Evolutionary conservation across 2,113 vertebrate genomes (phyloP).

Genomic region (Drymodes brunneopygia): DNA sequence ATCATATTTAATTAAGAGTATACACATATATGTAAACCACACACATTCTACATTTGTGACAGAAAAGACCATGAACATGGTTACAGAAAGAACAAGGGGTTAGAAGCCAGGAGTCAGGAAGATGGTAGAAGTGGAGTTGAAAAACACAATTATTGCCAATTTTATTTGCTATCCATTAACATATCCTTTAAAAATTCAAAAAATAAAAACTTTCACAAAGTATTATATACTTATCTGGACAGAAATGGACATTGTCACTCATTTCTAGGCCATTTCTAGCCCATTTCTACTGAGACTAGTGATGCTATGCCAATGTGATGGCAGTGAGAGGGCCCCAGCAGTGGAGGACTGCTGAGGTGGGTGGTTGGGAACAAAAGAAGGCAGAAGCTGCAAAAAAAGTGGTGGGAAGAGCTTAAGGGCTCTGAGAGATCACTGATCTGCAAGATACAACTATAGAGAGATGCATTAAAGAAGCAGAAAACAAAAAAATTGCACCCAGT

Average conservation of each 20-base stretch:
- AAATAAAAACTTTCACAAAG: not conserved
- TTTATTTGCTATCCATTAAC: not conserved
- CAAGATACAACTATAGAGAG: not conserved
- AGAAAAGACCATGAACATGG: not conserved
- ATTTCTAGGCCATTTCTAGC: not conserved
- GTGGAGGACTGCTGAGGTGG: not conserved
- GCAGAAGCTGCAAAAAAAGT: not conserved
- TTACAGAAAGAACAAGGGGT: not conserved
- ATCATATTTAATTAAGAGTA: not conserved
- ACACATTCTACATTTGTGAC: not conserved
- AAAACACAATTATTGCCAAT: not conserved
- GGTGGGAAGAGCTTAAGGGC: not conserved
- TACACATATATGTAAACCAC: not conserved
- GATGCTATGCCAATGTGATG: not conserved
- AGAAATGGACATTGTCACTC: not conserved
- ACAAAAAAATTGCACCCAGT: accelerated
- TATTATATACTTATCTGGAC: not conserved
- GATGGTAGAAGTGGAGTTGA: not conserved
- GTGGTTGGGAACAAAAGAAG: not conserved
- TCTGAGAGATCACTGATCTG: not conserved
- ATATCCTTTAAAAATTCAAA: not conserved
- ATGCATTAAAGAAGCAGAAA: not conserved
- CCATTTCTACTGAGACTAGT: accelerated
- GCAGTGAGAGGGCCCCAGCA: not conserved
- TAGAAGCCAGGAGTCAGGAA: not conserved